Conservation (phyloP, 2,797 vertebrate species). For the Calcarius lapponicus region DNA sequence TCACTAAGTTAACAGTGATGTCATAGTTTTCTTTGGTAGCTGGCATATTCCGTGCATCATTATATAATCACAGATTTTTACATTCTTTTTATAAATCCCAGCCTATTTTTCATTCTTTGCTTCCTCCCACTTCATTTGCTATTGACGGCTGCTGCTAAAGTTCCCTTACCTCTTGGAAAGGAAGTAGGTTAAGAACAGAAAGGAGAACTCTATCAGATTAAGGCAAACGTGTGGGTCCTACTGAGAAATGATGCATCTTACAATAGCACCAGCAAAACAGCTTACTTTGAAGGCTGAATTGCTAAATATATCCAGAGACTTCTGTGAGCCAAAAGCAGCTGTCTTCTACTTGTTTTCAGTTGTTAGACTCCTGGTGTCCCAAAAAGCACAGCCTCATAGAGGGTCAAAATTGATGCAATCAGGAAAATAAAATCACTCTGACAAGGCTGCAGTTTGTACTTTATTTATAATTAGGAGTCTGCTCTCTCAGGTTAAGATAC, state of each 20-base stretch:
- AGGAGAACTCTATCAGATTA: slow-evolving; percentile 62
- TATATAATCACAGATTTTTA: slow-evolving; percentile 57
- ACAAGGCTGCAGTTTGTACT: slow-evolving; percentile 3
- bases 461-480: slow-evolving; percentile 52
- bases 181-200: slow-evolving; percentile 71
- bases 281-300: slow-evolving; percentile 28
- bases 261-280: slow-evolving; percentile 18
- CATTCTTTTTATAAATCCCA: slow-evolving; percentile 52
- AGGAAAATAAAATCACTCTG: slow-evolving; percentile 18
- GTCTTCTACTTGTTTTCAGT: slow-evolving; percentile 47
- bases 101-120: slow-evolving; percentile 54
- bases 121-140: slow-evolving; percentile 43
- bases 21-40: neutral
- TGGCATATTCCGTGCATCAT: neutral
- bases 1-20: neutral
- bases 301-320: slow-evolving; percentile 9
- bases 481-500: slow-evolving; percentile 31
- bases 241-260: slow-evolving; percentile 50
- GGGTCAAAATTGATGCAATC: slow-evolving; percentile 23
- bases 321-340: slow-evolving; percentile 35
- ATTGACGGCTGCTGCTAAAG: slow-evolving; percentile 42
- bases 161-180: slow-evolving; percentile 61
- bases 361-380: slow-evolving; percentile 42
- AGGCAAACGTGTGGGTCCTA: slow-evolving; percentile 55
- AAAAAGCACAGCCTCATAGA: slow-evolving; percentile 8